These are phyloP conservation scores for Eupithecia subfuscata DNA, from an alignment of 2,888 invertebrate species.

Conservation along the genomic window DNA sequence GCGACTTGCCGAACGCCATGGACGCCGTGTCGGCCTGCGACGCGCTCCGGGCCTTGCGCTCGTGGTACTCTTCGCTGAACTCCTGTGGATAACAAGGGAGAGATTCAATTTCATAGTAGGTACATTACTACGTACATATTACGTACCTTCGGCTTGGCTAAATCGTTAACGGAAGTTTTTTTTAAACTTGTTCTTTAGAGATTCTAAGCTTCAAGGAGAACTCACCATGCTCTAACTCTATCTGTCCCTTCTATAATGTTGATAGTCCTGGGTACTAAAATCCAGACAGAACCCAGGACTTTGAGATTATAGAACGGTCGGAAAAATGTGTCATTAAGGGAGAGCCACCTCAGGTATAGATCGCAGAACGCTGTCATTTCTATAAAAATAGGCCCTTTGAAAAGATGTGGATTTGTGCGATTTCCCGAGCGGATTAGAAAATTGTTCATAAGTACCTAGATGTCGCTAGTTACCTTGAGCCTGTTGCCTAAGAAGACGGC, in stretches of 20 bases:
- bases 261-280: neutral
- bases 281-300: no score
- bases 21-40: constrained; percentile 83
- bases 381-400: no score
- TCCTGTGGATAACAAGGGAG: constrained; percentile 74
- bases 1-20: constrained; percentile 82
- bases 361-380: neutral
- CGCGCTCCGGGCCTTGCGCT: constrained; percentile 85
- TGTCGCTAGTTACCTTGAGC: constrained; percentile 84
- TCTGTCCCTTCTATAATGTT: neutral
- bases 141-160: neutral
- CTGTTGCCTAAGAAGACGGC: constrained; percentile 93
- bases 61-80: constrained; percentile 92
- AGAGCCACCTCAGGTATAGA: neutral
- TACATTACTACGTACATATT: neutral
- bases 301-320: neutral
- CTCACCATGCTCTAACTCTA: neutral
- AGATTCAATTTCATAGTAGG: neutral
- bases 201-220: neutral
- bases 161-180: neutral
- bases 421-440: neutral
- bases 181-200: neutral
- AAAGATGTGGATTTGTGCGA: neutral
- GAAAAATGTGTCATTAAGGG: neutral
- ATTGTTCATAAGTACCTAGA: neutral